A percentile compares a stretch with the other conserved stretches of the same genome.
Evolutionary conservation across 2,888 invertebrate species (phyloP).

Genomic region (Rhodophaea formosa): DNA sequence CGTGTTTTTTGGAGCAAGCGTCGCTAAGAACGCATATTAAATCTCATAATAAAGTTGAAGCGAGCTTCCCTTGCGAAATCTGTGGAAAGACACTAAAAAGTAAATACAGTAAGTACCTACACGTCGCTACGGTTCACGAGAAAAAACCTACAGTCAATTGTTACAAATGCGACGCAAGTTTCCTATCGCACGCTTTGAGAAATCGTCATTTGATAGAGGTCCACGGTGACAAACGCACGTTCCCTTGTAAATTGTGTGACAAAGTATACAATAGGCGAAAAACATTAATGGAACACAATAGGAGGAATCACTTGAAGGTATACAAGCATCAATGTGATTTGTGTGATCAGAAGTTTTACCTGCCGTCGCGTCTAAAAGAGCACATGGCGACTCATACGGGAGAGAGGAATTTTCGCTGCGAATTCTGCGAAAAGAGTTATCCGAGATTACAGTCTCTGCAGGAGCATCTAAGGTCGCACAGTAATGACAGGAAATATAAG

Average conservation of each 20-base stretch:
- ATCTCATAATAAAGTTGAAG: conserved; percentile 59
- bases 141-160: conserved; percentile 68
- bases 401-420: conserved; percentile 66
- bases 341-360: conserved; percentile 76
- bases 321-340: conserved; percentile 75
- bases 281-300: conserved; percentile 62
- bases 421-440: conserved; percentile 67
- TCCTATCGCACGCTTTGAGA: conserved; percentile 60
- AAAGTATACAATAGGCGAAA: conserved; percentile 65
- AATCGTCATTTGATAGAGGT: conserved; percentile 65
- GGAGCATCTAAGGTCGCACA: conserved; percentile 80
- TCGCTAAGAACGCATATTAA: conserved; percentile 67
- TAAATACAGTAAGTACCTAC: conserved; percentile 62
- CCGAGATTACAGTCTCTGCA: conserved; percentile 64
- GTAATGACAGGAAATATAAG: conserved; percentile 73
- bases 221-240: conserved; percentile 58
- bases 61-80: conserved; percentile 69
- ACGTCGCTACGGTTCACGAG: conserved; percentile 58
- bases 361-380: conserved; percentile 64
- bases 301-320: conserved; percentile 61
- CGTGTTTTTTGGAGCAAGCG: conserved; percentile 70
- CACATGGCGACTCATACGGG: conserved; percentile 72
- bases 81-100: conserved; percentile 71
- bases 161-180: conserved; percentile 61
- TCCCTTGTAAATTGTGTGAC: conserved; percentile 64